These are phyloP conservation scores for Epiblema foenella DNA, from an alignment of 2,888 invertebrate genomes.

Conservation along the genomic window DNA sequence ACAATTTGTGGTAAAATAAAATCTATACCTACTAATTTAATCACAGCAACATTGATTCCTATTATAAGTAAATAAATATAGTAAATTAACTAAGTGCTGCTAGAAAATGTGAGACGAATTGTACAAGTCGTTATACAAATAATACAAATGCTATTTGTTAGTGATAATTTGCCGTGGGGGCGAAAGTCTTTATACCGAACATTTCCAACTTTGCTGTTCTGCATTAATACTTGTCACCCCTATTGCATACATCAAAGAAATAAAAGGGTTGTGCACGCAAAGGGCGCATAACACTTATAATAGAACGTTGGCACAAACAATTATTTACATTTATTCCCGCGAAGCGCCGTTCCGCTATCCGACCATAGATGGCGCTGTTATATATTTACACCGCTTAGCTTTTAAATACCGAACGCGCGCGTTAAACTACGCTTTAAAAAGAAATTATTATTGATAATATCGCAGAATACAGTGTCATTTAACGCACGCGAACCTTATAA, in stretches of 20 bases:
- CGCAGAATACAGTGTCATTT: slow-evolving; percentile 56
- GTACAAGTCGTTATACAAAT: slow-evolving; percentile 66
- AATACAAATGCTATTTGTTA: slow-evolving; percentile 75
- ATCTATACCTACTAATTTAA: slow-evolving; percentile 72
- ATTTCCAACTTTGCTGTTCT: slow-evolving; percentile 68
- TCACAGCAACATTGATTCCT: slow-evolving; percentile 72
- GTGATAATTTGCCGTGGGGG: slow-evolving; percentile 74
- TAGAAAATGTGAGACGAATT: slow-evolving; percentile 53
- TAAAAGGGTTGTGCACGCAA: slow-evolving; percentile 77
- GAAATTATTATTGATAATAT: neutral
- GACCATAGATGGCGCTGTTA: slow-evolving; percentile 78
- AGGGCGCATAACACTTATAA: slow-evolving; percentile 80
- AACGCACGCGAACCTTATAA: slow-evolving; percentile 67
- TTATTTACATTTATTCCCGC: slow-evolving; percentile 69
- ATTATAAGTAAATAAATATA: slow-evolving; percentile 72
- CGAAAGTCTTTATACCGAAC: slow-evolving; percentile 79
- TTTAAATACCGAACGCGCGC: slow-evolving; percentile 63
- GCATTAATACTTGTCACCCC: slow-evolving; percentile 82
- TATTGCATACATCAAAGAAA: slow-evolving; percentile 81
- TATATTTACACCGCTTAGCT: slow-evolving; percentile 69
- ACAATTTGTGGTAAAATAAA: slow-evolving; percentile 60
- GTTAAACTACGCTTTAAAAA: slow-evolving; percentile 59
- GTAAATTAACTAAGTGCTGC: slow-evolving; percentile 72
- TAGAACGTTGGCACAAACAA: slow-evolving; percentile 81
- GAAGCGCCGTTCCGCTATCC: slow-evolving; percentile 64